A percentile compares a stretch with the other conserved stretches of the same genome.
phyloP scores from a whole-genome alignment of 2,888 invertebrate genomes.

The Oscheius sp. region DNA sequence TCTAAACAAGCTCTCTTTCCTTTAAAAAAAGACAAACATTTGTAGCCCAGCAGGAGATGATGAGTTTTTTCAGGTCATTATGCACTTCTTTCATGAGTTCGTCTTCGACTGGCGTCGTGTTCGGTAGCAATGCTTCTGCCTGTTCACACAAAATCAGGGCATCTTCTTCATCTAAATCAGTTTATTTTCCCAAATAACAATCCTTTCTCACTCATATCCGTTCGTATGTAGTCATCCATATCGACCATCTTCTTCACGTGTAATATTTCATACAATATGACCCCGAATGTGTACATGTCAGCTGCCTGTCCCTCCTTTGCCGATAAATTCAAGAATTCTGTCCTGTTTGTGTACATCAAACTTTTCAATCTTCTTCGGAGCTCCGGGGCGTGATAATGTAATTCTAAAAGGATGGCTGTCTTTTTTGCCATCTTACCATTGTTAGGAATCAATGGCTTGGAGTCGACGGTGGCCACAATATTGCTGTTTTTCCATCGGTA shows the following conservation, averaged over 20 bases:
- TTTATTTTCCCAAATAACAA: not conserved
- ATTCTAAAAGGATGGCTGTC: slow-evolving; percentile 51
- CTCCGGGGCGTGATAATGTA: slow-evolving; percentile 71
- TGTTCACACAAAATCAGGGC: slow-evolving; percentile 58
- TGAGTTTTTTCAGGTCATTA: slow-evolving; percentile 61
- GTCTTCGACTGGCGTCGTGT: slow-evolving; percentile 45
- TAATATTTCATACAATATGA: slow-evolving; percentile 66
- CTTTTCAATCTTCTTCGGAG: slow-evolving; percentile 52
- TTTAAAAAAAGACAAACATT: slow-evolving; percentile 2
- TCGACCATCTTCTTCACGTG: slow-evolving; percentile 51
- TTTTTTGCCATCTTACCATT: slow-evolving; percentile 50
- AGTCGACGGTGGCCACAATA: slow-evolving; percentile 55
- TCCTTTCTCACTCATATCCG: slow-evolving; percentile 1
- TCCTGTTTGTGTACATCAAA: slow-evolving; percentile 51
- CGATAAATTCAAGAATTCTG: slow-evolving; percentile 31
- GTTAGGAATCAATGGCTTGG: slow-evolving; percentile 66
- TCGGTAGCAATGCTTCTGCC: slow-evolving; percentile 58
- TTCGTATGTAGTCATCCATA: slow-evolving; percentile 41
- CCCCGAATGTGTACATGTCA: slow-evolving; percentile 70
- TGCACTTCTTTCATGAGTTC: slow-evolving; percentile 51
- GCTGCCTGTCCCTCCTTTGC: slow-evolving; percentile 36
- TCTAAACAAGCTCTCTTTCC: slow-evolving; percentile 6
- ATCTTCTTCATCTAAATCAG: slow-evolving; percentile 56
- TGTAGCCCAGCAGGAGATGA: slow-evolving; percentile 57
- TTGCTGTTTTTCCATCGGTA: slow-evolving; percentile 60